Evolutionary conservation across 92 coral and sea anemone species (phyloP).

Genomic region (Muricea muricata): DNA sequence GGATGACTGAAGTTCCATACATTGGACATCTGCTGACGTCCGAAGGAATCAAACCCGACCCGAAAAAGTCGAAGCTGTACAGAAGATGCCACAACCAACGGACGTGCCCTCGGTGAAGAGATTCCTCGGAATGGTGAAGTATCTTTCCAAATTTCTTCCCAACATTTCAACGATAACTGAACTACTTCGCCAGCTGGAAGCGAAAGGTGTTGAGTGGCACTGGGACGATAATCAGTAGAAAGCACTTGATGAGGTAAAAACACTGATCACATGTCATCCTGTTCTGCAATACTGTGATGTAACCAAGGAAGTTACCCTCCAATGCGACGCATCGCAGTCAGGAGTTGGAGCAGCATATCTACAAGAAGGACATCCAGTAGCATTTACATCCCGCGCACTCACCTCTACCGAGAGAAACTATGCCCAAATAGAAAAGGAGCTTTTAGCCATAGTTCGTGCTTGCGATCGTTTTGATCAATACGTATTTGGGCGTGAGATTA

Average conservation of each 20-base stretch:
- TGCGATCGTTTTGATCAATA: constrained; percentile 43
- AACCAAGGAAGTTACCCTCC: constrained; percentile 28
- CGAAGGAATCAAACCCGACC: constrained; percentile 49
- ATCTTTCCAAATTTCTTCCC: constrained; percentile 42
- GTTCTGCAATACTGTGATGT: constrained; percentile 43
- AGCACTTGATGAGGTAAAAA: constrained; percentile 35
- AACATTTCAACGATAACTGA: constrained; percentile 45
- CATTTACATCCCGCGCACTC: constrained; percentile 40
- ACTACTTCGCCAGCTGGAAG: constrained; percentile 44
- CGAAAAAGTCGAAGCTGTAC: constrained; percentile 41
- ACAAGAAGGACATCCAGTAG: constrained; percentile 57
- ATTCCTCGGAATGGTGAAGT: constrained; percentile 49
- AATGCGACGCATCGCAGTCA: constrained; percentile 47
- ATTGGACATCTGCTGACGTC: constrained; percentile 47
- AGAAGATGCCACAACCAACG: constrained; percentile 50
- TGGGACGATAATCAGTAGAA: constrained; percentile 41
- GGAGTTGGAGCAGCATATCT: constrained; percentile 46
- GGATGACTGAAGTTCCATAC: constrained; percentile 51
- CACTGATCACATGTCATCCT: constrained; percentile 31
- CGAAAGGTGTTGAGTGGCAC: constrained; percentile 28
- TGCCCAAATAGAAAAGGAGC: constrained; percentile 59
- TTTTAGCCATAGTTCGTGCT: constrained; percentile 38
- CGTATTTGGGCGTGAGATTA: constrained; percentile 30
- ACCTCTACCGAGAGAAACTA: constrained; percentile 42
- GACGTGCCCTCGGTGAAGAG: constrained; percentile 54